Conservation (phyloP, 2,797 vertebrate species). For the Xenops minutus region DNA sequence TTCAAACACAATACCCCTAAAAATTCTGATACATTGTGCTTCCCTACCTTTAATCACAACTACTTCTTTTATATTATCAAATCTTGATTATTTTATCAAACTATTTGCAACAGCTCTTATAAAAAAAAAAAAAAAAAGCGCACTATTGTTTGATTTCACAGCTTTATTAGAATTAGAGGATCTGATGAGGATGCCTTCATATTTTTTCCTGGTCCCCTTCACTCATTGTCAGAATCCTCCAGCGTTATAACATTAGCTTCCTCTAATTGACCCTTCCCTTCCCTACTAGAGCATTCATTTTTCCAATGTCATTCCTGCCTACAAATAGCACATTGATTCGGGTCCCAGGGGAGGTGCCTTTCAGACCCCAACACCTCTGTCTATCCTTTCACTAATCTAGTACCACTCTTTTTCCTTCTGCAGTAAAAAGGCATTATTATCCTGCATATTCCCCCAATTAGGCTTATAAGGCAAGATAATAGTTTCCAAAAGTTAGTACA, state of each 20-base stretch:
- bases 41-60: background rate
- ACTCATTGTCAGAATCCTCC: background rate
- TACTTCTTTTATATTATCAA: background rate
- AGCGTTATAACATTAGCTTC: background rate
- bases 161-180: background rate
- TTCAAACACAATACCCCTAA: background rate
- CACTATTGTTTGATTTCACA: background rate
- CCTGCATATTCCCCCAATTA: background rate
- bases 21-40: background rate
- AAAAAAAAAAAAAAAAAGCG: background rate
- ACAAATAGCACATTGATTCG: background rate
- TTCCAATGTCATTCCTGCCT: background rate
- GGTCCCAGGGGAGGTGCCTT: background rate
- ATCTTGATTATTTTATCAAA: background rate
- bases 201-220: background rate
- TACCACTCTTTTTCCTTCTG: background rate
- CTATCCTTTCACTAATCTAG: background rate
- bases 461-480: background rate
- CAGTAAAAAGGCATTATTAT: background rate
- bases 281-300: background rate
- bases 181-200: background rate
- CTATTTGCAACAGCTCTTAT: background rate
- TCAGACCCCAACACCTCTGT: background rate
- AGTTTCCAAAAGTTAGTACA: background rate
- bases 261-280: background rate